Evolutionary conservation across 2,113 vertebrate species (phyloP).

Genomic region (Megaceryle maxima): DNA sequence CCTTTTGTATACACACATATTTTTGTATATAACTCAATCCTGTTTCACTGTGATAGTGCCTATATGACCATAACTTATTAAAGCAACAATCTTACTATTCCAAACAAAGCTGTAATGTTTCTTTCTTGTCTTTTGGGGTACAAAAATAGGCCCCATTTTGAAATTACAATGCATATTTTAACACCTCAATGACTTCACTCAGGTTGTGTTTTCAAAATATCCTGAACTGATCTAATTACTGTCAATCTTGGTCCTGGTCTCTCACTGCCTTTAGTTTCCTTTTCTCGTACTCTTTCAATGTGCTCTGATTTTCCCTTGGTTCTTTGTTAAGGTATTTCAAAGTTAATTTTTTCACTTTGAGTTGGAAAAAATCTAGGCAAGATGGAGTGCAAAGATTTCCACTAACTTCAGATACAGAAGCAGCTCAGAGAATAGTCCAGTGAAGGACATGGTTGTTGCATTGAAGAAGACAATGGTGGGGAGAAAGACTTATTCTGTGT

Average conservation of each 20-base stretch:
- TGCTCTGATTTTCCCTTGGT: neutral
- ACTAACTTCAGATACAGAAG: neutral
- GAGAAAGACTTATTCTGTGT: neutral
- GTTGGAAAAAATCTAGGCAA: neutral
- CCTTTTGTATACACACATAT: accelerated
- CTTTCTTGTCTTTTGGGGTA: neutral
- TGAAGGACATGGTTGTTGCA: neutral
- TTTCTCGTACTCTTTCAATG: neutral
- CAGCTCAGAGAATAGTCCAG: neutral
- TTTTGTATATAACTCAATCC: neutral
- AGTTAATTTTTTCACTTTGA: neutral
- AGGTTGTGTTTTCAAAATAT: neutral
- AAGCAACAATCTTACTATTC: neutral
- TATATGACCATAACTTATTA: neutral
- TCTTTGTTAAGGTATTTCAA: neutral
- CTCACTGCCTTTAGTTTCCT: neutral
- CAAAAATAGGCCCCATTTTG: neutral
- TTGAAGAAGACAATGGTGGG: neutral
- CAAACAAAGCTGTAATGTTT: neutral
- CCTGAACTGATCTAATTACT: neutral
- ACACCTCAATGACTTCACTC: neutral
- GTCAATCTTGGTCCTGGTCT: neutral
- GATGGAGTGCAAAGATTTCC: neutral
- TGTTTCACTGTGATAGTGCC: neutral
- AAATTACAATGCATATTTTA: neutral